A percentile compares a stretch with the other conserved stretches of the same genome.
phyloP scores from a whole-genome alignment of 1,140 invertebrate genomes.

The Bathynomus jamesi region DNA sequence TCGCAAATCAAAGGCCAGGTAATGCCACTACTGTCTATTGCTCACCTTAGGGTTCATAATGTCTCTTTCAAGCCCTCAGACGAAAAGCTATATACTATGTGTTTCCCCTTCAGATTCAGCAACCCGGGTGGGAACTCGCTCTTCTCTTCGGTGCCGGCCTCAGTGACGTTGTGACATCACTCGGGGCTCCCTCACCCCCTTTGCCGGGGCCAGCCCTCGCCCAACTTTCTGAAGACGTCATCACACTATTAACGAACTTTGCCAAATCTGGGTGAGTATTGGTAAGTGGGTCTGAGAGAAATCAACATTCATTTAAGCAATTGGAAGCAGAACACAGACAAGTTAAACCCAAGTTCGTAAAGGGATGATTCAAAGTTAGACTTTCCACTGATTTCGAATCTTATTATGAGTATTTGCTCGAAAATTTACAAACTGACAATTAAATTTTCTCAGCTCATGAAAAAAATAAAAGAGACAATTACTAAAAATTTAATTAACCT shows the following conservation, averaged over 20 bases:
- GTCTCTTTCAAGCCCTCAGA: too few species aligned
- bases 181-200: conserved; percentile 22
- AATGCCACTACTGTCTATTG: not conserved
- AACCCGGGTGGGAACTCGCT: conserved; percentile 30
- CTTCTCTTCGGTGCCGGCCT: conserved; percentile 30
- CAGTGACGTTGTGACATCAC: conserved; percentile 24
- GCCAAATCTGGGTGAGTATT: conserved; percentile 33
- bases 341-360: not conserved
- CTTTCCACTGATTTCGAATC: too few species aligned
- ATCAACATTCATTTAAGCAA: not conserved
- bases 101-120: conserved; percentile 19
- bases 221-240: conserved; percentile 34
- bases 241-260: conserved; percentile 35
- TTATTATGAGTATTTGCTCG: too few species aligned
- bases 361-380: not conserved
- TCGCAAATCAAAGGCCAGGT: conserved; percentile 11
- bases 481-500: too few species aligned
- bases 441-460: too few species aligned
- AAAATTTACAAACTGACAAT: too few species aligned
- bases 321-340: too few species aligned
- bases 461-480: too few species aligned
- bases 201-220: conserved; percentile 17
- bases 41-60: too few species aligned
- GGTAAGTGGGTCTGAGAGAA: not conserved
- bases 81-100: too few species aligned